Percentiles rank a stretch among this genome's conserved stretches.
Evolutionary conservation across 2,888 invertebrate species (phyloP).

Genomic region (Drosophila tripunctata): DNA sequence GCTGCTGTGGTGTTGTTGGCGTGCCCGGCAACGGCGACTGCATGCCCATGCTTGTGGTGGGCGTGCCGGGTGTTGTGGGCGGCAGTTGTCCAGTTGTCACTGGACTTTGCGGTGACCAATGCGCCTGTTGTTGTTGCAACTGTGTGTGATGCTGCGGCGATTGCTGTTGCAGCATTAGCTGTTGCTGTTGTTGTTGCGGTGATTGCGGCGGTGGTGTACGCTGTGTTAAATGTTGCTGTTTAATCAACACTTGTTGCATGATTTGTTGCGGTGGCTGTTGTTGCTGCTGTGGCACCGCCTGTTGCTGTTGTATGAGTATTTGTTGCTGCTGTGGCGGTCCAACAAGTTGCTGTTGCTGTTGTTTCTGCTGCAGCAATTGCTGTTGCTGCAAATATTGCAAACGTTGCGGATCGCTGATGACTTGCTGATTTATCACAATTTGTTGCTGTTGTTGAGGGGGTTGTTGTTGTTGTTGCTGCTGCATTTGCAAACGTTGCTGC

Average conservation of each 20-base stretch:
- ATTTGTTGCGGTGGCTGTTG: conserved; percentile 83
- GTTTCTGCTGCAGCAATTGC: conserved; percentile 73
- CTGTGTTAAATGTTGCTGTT: conserved; percentile 81
- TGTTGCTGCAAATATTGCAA: conserved; percentile 82
- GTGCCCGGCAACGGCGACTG: conserved; percentile 71
- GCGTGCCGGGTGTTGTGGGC: conserved; percentile 63
- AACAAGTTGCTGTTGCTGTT: conserved; percentile 78
- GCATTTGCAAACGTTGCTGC: conserved; percentile 64
- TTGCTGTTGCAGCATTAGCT: conserved; percentile 87
- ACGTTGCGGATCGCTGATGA: conserved; percentile 83
- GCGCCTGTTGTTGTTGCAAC: conserved; percentile 83
- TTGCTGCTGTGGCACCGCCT: conserved; percentile 80
- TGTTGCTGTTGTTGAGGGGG: conserved; percentile 78
- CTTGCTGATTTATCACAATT: conserved; percentile 82
- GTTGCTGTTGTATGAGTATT: conserved; percentile 74
- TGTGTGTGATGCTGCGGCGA: conserved; percentile 79
- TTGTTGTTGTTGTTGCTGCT: conserved; percentile 82
- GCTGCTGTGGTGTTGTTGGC: conserved; percentile 69
- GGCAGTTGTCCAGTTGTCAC: conserved; percentile 68
- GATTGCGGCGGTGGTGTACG: conserved; percentile 81
- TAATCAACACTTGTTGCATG: conserved; percentile 84
- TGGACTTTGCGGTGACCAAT: conserved; percentile 84
- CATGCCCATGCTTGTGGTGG: conserved; percentile 69
- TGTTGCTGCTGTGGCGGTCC: conserved; percentile 83
- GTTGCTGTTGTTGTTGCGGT: conserved; percentile 81